Conservation (phyloP, 1,140 invertebrate species). For the Drosophila saltans region DNA sequence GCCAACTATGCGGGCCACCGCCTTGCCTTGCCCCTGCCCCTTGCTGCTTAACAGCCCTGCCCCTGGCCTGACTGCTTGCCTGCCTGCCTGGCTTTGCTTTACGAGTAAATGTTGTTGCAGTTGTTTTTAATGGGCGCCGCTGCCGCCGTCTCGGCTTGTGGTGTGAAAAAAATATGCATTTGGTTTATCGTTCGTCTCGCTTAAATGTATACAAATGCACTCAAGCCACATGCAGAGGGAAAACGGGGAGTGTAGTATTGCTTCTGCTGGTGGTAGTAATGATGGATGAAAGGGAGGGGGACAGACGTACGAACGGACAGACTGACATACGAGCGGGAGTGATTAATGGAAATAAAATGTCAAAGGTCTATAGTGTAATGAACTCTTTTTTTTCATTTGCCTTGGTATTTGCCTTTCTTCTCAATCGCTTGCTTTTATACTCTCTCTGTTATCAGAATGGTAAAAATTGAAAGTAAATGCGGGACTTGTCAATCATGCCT, state of each 20-base stretch:
- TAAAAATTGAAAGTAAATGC: constrained; percentile 54
- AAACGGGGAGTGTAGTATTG: constrained; percentile 42
- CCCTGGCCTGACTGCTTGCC: constrained; percentile 35
- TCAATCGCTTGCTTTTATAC: constrained; percentile 4
- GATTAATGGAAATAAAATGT: constrained; percentile 76
- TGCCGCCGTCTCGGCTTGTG: constrained; percentile 41
- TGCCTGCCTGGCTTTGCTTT: constrained; percentile 27
- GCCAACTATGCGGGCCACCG: constrained; percentile 70
- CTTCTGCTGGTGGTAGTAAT: constrained; percentile 13
- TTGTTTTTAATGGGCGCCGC: constrained; percentile 68
- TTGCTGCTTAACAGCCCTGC: not conserved
- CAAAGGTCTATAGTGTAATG: constrained; percentile 71
- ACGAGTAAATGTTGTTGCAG: constrained; percentile 37
- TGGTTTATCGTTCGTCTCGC: constrained; percentile 66
- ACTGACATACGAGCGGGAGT: constrained; percentile 40
- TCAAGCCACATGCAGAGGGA: constrained; percentile 53
- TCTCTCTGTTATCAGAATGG: constrained; percentile 56
- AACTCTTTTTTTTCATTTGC: constrained; percentile 51
- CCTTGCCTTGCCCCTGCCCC: constrained; percentile 39
- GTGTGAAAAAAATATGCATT: constrained; percentile 78
- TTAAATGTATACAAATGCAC: constrained; percentile 74
- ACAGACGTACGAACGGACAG: constrained; percentile 16
- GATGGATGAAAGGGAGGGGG: not conserved
- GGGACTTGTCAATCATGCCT: constrained; percentile 19
- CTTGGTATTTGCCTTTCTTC: not conserved